Conservation (phyloP, 2,888 invertebrate genomes). For the Lumbricus terrestris region DNA sequence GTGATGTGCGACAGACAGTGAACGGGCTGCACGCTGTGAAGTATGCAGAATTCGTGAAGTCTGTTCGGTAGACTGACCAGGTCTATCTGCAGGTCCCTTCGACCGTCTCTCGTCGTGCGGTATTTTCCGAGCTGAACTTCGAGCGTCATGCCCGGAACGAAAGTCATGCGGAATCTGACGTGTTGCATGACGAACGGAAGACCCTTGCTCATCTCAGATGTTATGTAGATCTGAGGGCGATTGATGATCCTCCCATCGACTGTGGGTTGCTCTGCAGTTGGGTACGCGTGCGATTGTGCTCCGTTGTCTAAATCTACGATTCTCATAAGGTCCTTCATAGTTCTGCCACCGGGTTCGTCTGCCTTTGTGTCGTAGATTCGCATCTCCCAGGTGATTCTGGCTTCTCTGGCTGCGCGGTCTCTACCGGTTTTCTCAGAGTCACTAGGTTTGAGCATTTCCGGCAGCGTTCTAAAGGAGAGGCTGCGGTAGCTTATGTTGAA, state of each 20-base stretch:
- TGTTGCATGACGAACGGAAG: not conserved
- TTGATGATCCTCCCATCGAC: not conserved
- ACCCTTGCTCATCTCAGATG: not conserved
- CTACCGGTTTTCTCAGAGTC: not conserved
- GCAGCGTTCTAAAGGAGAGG: not conserved
- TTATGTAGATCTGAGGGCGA: not conserved
- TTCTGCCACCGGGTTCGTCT: not conserved
- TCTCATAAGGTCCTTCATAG: not conserved
- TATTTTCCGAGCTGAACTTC: not conserved
- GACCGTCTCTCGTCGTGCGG: not conserved
- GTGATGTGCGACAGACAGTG: not conserved
- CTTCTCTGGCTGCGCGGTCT: not conserved
- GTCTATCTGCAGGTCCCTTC: not conserved
- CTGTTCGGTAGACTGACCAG: not conserved
- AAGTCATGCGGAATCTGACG: conserved; percentile 8
- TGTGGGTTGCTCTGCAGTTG: not conserved
- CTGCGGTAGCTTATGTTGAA: not conserved
- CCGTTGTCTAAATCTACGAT: not conserved
- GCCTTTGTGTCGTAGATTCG: not conserved
- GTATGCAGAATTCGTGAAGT: not conserved
- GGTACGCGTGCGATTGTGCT: not conserved
- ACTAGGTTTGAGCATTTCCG: not conserved
- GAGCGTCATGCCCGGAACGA: not conserved
- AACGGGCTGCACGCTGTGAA: not conserved
- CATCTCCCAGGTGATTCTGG: not conserved